phyloP scores from a whole-genome alignment of 2,888 invertebrate genomes.

The Limnephilus auricula region DNA sequence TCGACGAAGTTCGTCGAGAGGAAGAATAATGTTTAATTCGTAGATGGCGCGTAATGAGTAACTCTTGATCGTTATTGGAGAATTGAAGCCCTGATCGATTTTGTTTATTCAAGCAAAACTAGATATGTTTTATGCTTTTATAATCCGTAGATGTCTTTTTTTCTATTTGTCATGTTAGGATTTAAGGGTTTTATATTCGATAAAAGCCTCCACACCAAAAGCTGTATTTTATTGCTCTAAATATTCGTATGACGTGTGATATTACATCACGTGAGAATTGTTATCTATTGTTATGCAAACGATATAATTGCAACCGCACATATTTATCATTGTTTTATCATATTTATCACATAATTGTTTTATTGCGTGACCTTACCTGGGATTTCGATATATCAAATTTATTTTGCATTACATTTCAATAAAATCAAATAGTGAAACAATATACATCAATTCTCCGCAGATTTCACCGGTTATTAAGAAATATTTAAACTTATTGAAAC shows the following conservation, averaged over 20 bases:
- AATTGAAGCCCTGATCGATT: not conserved
- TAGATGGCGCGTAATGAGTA: too few relatives aligned
- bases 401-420: not conserved
- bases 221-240: not conserved
- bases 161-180: not conserved
- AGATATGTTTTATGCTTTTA: not conserved
- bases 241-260: not conserved
- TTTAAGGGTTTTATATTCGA: not conserved
- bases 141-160: not conserved
- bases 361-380: not conserved
- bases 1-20: too few relatives aligned
- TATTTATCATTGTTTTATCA: not conserved
- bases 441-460: too few relatives aligned
- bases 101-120: not conserved
- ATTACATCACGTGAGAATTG: not conserved
- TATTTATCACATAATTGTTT: not conserved
- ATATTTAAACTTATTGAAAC: not conserved
- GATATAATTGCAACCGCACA: not conserved
- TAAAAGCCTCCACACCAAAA: not conserved
- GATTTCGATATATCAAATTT: not conserved
- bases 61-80: too few relatives aligned
- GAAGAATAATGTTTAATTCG: too few relatives aligned
- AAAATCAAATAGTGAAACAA: too few relatives aligned
- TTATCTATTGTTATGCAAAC: not conserved
- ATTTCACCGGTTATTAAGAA: too few relatives aligned